Evolutionary conservation across 2,113 vertebrate genomes (phyloP).

Genomic region (Actenoides lindsayi): DNA sequence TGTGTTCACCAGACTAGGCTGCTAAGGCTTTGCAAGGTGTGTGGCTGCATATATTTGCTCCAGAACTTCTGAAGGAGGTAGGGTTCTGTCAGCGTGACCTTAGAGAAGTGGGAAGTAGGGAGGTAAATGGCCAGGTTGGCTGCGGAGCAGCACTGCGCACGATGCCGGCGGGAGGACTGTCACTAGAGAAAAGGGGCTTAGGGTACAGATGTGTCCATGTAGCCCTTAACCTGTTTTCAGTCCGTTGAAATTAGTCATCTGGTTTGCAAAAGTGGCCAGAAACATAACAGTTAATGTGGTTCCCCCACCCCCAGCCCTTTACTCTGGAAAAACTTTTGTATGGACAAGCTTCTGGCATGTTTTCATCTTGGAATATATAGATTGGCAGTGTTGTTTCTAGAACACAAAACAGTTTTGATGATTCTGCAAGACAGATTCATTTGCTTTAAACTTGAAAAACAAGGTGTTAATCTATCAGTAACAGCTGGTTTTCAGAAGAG

Average conservation of each 20-base stretch:
- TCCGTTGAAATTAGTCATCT: background rate
- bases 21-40: background rate
- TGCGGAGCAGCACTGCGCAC: background rate
- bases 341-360: background rate
- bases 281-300: background rate
- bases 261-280: background rate
- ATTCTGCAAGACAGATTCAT: background rate
- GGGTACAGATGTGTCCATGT: background rate
- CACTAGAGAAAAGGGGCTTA: background rate
- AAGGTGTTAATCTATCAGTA: slow-evolving; percentile 5
- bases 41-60: background rate
- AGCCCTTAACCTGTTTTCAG: background rate
- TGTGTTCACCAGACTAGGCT: background rate
- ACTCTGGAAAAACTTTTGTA: background rate
- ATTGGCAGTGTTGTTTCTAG: background rate
- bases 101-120: background rate
- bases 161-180: background rate
- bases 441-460: slow-evolving; percentile 34
- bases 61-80: background rate
- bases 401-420: background rate
- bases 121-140: background rate
- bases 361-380: slow-evolving; percentile 5
- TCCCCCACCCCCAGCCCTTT: background rate
- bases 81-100: background rate
- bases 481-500: background rate